phyloP scores from a whole-genome alignment of 2,113 vertebrate species.

The Empidonax alnorum region DNA sequence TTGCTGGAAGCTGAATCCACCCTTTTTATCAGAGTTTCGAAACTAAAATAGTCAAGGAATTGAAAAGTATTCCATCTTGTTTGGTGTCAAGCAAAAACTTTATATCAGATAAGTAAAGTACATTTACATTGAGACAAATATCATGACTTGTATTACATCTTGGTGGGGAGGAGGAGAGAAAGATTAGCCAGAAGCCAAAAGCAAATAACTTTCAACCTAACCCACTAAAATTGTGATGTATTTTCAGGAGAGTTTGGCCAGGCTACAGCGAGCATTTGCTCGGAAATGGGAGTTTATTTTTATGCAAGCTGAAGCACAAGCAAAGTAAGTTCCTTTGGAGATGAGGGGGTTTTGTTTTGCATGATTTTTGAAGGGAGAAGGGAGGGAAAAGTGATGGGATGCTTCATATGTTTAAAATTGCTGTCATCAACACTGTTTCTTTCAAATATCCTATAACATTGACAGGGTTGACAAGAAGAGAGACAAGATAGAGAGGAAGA shows the following conservation, averaged over 20 bases:
- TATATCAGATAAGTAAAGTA: background rate
- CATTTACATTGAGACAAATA: background rate
- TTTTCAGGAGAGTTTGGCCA: conserved; percentile 94
- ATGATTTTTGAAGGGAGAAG: background rate
- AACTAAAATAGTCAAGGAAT: background rate
- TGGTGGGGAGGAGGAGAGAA: background rate
- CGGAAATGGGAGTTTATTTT: conserved; percentile 99
- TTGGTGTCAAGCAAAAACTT: background rate
- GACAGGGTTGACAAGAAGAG: conserved; percentile 96
- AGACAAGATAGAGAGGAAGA: conserved; percentile 98
- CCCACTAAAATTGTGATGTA: background rate
- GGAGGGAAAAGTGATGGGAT: background rate
- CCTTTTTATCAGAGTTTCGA: background rate
- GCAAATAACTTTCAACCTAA: background rate
- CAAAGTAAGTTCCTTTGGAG: conserved; percentile 86
- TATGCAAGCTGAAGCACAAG: conserved; percentile 99
- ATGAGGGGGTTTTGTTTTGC: background rate
- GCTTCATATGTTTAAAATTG: background rate
- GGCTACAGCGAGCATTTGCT: conserved; percentile 95
- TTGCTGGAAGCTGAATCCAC: background rate
- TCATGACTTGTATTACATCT: background rate
- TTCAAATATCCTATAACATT: background rate
- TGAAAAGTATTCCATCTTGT: background rate
- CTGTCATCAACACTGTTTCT: background rate
- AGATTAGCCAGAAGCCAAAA: background rate